Evolutionary conservation across 2,113 vertebrate genomes (phyloP).

Genomic region (Heterotis niloticus): DNA sequence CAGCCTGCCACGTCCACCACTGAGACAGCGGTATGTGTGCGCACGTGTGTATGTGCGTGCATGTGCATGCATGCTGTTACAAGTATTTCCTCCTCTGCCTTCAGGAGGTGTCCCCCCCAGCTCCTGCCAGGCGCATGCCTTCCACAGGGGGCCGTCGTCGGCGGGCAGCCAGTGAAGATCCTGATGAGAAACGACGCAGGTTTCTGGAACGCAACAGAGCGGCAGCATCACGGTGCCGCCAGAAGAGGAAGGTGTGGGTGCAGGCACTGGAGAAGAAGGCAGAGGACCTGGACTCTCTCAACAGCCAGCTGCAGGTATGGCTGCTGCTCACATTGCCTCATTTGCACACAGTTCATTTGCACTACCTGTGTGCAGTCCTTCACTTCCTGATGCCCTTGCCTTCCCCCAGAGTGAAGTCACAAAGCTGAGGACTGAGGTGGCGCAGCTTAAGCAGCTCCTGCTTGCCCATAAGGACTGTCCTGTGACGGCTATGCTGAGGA

Average conservation of each 20-base stretch:
- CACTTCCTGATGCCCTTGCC: not conserved
- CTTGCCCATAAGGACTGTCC: constrained; percentile 96
- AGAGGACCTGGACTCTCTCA: constrained; percentile 85
- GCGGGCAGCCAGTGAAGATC: constrained; percentile 83
- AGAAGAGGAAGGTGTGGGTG: constrained; percentile 93
- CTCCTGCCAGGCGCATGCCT: constrained; percentile 75
- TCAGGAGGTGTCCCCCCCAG: constrained; percentile 73
- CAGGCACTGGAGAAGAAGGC: constrained; percentile 91
- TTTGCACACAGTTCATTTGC: not conserved
- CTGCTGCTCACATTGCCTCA: too few species aligned
- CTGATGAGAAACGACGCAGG: constrained; percentile 85
- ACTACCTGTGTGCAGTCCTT: not conserved
- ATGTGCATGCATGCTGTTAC: not conserved
- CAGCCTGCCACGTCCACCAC: constrained; percentile 96
- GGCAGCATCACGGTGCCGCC: constrained; percentile 86
- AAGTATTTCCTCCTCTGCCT: not conserved
- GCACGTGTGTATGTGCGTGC: not conserved
- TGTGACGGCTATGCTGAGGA: constrained; percentile 92
- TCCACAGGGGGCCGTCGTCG: constrained; percentile 81
- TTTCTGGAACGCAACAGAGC: constrained; percentile 91
- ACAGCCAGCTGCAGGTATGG: constrained; percentile 47
- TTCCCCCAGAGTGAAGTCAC: constrained; percentile 74
- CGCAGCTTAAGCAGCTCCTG: constrained; percentile 90
- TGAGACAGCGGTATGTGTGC: constrained; percentile 82
- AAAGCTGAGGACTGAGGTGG: constrained; percentile 86